Evolutionary conservation across 2,113 vertebrate genomes (phyloP).

Genomic region (Tor tambroides): DNA sequence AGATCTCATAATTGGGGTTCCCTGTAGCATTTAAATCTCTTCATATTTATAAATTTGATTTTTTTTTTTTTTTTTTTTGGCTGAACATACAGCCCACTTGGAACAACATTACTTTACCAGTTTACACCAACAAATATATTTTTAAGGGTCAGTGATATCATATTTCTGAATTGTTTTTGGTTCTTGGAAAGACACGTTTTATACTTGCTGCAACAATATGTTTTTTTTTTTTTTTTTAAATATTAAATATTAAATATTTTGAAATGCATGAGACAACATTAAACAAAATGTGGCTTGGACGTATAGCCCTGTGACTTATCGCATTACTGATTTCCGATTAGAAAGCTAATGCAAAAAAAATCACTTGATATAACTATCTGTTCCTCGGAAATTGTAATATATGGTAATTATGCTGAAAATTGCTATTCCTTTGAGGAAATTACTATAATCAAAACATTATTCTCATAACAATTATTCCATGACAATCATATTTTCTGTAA

Average conservation of each 20-base stretch:
- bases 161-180: background rate
- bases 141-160: background rate
- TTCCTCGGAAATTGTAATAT: slow-evolving; percentile 27
- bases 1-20: background rate
- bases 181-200: background rate
- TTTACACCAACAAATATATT: background rate
- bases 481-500: slow-evolving; percentile 38
- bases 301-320: background rate
- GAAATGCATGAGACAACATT: background rate
- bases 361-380: slow-evolving; percentile 20
- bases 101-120: background rate
- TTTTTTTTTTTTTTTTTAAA: too few species aligned
- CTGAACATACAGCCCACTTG: background rate
- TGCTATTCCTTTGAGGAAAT: slow-evolving; percentile 18
- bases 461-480: slow-evolving; percentile 38
- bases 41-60: background rate
- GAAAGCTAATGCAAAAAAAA: slow-evolving; percentile 11
- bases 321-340: slow-evolving; percentile 1
- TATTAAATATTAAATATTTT: too few species aligned
- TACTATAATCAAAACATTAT: slow-evolving; percentile 41
- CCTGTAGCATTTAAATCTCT: background rate
- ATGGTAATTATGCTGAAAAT: slow-evolving; percentile 24
- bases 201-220: too few species aligned
- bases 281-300: background rate
- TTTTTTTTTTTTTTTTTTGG: background rate